Conservation (phyloP, 2,888 invertebrate genomes). For the Himalopsyche tibetana region DNA sequence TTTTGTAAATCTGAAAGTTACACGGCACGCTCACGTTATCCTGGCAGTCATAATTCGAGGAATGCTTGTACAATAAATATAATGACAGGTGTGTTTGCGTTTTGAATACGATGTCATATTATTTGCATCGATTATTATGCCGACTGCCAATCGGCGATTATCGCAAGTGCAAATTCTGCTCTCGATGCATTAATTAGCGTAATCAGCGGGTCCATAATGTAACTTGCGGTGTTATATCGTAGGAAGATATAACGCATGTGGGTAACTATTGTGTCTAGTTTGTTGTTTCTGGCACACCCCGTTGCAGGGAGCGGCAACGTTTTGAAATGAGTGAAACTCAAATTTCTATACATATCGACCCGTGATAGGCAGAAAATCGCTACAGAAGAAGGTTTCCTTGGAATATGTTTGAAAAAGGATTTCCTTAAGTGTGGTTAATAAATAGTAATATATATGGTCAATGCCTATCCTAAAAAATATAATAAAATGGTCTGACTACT, state of each 20-base stretch:
- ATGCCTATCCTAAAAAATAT: too few species aligned
- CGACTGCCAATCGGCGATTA: background rate
- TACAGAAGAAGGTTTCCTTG: too few species aligned
- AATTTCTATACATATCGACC: too few species aligned
- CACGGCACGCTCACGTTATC: too few species aligned
- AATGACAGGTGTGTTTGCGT: background rate
- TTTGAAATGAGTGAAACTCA: too few species aligned
- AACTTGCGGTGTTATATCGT: background rate
- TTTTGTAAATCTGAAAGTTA: too few species aligned
- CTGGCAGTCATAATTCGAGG: too few species aligned
- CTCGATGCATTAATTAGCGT: conserved; percentile 9
- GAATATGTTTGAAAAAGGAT: too few species aligned
- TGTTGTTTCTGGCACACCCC: background rate
- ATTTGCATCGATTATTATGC: background rate
- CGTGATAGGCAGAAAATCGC: too few species aligned
- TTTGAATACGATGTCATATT: background rate
- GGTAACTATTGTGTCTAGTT: background rate
- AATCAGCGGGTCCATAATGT: background rate
- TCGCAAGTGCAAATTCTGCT: conserved; percentile 23
- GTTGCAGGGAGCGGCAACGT: background rate
- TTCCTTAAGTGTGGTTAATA: too few species aligned
- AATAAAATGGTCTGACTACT: too few species aligned
- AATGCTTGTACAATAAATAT: background rate
- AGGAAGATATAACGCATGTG: conserved; percentile 27
- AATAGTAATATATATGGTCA: too few species aligned